Evolutionary conservation across 92 coral and sea anemone species (phyloP), one percentile per base, ranked within the genome.

Genomic region (Heteractis magnifica): DNA sequence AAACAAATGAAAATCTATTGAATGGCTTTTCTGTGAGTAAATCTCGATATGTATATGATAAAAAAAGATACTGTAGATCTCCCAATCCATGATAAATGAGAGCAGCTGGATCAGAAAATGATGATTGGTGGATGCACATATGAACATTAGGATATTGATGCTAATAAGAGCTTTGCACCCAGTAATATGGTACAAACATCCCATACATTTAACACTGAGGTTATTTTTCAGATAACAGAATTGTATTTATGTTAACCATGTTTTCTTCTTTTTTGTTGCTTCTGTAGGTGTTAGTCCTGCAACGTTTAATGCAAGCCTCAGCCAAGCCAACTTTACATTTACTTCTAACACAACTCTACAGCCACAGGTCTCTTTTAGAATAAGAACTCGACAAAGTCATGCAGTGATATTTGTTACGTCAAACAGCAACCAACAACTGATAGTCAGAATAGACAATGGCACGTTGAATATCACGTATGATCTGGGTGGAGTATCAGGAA

Each of bases 271-370:
- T 64, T 49, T 79, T 55, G 49, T 58, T 72, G 49, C 6, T 19
- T 64, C 70, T 77, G 2, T 80, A 96, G 99, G 99, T 86, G 86
- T 92, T 14, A 79, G 75, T 58, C 92, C 98, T 13, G 93, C 86
- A 0, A 92, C 99, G 12, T 90, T 96, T 44, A 96, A 96, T 83
- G 89, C 84, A 65, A 92, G 95, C 26, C 86, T 78, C 65, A 94
- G 88, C 53, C 72, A 85, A 13, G 93, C 89, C 41, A 64, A 84
- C 51, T 96, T 90, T 87, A 88, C 79, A 6, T 82, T 89, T 16
- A 58, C 74, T 50, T 75, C 92, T 51, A 13, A 72, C 80, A 79
- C 81, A 23, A 51, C 65, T 81, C 79, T 93, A 15, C 75, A 83
- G 15, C 58, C 78, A 5, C 64, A 72, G 59, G 76, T 84, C 14